Evolutionary conservation across 2,113 vertebrate species (phyloP).

Genomic region (Suricata suricatta): DNA sequence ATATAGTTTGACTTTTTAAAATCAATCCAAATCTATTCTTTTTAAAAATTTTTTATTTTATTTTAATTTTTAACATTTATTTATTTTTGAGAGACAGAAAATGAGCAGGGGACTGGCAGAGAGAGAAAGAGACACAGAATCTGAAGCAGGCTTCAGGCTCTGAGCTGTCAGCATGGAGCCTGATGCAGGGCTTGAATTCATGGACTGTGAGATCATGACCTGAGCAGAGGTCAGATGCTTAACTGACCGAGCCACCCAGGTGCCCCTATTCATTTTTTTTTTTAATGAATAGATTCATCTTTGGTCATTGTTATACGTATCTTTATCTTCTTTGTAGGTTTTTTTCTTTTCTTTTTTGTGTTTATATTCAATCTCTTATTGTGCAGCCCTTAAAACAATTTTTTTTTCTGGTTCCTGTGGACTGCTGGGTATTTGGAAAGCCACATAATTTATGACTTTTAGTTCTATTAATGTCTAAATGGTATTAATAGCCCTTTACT

Average conservation of each 20-base stretch:
- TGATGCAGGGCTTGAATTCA: too few species aligned
- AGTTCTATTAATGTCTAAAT: not conserved
- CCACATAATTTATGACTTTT: not conserved
- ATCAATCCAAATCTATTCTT: not conserved
- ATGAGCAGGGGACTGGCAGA: too few species aligned
- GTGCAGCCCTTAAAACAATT: not conserved
- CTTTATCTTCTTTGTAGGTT: not conserved
- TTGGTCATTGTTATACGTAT: not conserved
- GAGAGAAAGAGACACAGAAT: too few species aligned
- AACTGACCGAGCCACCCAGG: too few species aligned
- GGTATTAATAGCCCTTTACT: not conserved
- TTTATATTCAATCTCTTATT: not conserved
- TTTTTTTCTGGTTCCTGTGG: not conserved
- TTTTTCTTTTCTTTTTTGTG: not conserved
- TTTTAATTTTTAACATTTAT: too few species aligned
- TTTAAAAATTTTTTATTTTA: not conserved
- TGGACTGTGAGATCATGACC: too few species aligned
- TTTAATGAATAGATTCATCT: not conserved
- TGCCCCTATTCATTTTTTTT: not conserved
- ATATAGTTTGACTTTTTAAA: constrained; percentile 1
- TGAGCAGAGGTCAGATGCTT: too few species aligned
- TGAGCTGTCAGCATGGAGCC: too few species aligned
- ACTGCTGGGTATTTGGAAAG: not conserved
- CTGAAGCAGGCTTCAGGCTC: too few species aligned
- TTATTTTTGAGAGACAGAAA: too few species aligned